Evolutionary conservation across 1,140 invertebrate species (phyloP), one percentile per base, ranked within the genome.

Genomic region (Thaumetopoea pityocampa): DNA sequence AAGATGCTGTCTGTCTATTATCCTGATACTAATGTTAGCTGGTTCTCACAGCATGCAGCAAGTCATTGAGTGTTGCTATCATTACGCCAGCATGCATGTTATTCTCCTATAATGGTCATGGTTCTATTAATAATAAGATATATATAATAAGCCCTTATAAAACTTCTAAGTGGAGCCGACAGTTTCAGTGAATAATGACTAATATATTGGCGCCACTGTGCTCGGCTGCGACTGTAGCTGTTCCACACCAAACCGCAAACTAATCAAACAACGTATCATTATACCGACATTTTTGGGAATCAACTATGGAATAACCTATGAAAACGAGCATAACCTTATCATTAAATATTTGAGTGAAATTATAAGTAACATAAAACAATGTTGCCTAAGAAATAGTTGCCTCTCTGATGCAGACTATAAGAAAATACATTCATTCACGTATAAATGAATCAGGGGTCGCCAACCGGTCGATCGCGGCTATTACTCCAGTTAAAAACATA

Each of bases 231-330:
- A 15, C 30, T 16, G 27, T 23, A 22, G 27, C 20, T 30, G 26
- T 45, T 48, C 47, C 43, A 42, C 45, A 23, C 43, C 54, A 52
- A 55, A 77, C 77, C 73, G 62, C 74, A 70, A 77, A 74, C 66
- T 78, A 72, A 78, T 81, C 77, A 78, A 64, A 69, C 51, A 78
- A 62, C 72, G 55, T 37, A 60, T 77, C 51, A 77, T 81, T 81
- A 81, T 64, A 50, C 61, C 66, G 51, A 68, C 72, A 77, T 73
- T 71, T 71, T 63, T 45, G 40, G 50, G 57, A 73, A 73, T 34
- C 40, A 45, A 33, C 55, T 35, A 19, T 51, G 53, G 55, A 47
- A 59, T 63, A 61, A 43, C 36, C 35, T 40, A 57, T 49, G 56
- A 54, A 64, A 63, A 58, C 47, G 46, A 59, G 65, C 64, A 73